Evolutionary conservation across 2,888 invertebrate species (phyloP).

Genomic region (Ischnus inquisitorius): DNA sequence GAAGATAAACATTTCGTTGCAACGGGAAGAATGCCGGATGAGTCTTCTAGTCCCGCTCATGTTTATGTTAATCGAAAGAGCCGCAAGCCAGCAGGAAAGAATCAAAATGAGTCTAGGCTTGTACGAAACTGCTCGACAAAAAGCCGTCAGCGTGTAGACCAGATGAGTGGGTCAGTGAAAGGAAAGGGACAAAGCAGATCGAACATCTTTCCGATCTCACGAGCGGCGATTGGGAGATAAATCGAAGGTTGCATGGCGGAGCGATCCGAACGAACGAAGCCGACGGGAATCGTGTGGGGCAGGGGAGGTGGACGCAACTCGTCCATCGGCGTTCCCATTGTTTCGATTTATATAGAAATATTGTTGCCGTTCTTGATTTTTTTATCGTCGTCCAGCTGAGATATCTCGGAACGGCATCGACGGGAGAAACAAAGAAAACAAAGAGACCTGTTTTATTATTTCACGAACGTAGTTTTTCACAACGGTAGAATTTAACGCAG

Average conservation of each 20-base stretch:
- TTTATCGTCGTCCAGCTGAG: slow-evolving; percentile 36
- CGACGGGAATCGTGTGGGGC: no score
- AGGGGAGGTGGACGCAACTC: slow-evolving; percentile 29
- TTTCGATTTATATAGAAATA: slow-evolving; percentile 49
- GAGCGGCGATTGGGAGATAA: slow-evolving; percentile 50
- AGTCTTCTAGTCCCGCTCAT: slow-evolving; percentile 45
- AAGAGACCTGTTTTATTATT: slow-evolving; percentile 54
- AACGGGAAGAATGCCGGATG: slow-evolving; percentile 18
- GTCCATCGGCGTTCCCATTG: slow-evolving; percentile 33
- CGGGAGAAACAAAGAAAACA: slow-evolving; percentile 24
- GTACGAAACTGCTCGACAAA: slow-evolving; percentile 53
- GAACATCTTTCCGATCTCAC: slow-evolving; percentile 51
- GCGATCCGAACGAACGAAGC: slow-evolving; percentile 5
- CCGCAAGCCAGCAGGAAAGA: slow-evolving; percentile 38
- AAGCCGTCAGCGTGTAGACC: slow-evolving; percentile 40
- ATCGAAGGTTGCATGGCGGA: slow-evolving; percentile 37
- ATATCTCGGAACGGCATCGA: slow-evolving; percentile 42
- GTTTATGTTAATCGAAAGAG: slow-evolving; percentile 64
- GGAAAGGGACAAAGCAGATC: slow-evolving; percentile 48
- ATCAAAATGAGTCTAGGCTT: slow-evolving; percentile 54
- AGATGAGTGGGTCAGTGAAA: slow-evolving; percentile 10
- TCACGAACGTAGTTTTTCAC: no score
- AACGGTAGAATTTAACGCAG: slow-evolving; percentile 66
- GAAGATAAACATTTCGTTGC: slow-evolving; percentile 47
- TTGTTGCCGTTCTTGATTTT: slow-evolving; percentile 22